A percentile compares a stretch with the other conserved stretches of the same genome.
phyloP scores from a whole-genome alignment of 2,888 invertebrate species.

The Trichogramma evanescens region DNA sequence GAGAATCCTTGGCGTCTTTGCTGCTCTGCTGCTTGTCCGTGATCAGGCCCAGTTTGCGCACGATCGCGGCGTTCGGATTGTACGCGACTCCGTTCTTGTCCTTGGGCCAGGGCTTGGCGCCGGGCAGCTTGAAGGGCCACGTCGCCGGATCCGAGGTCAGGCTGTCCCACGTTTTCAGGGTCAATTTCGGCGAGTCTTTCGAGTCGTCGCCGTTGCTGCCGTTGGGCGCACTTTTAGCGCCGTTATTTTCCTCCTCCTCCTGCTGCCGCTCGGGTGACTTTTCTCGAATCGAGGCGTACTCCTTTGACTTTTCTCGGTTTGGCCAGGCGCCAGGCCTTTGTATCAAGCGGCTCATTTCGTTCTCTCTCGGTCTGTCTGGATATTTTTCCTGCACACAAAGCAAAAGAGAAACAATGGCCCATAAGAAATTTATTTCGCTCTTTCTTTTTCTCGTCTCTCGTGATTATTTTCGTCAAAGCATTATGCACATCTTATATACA shows the following conservation, averaged over 20 bases:
- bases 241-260: background rate
- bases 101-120: conserved; percentile 41
- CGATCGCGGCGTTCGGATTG: conserved; percentile 40
- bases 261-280: conserved; percentile 10
- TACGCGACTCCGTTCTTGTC: conserved; percentile 40
- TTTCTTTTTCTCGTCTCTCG: too few relatives aligned
- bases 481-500: too few relatives aligned
- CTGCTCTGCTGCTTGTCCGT: conserved; percentile 21
- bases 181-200: conserved; percentile 29
- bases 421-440: too few relatives aligned
- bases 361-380: conserved; percentile 18
- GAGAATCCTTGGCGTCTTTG: conserved; percentile 3
- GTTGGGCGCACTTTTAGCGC: conserved; percentile 11
- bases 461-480: too few relatives aligned
- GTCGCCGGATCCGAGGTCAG: conserved; percentile 41
- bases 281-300: conserved; percentile 11
- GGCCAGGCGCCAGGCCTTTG: conserved; percentile 18
- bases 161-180: conserved; percentile 38
- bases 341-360: conserved; percentile 10
- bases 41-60: conserved; percentile 38
- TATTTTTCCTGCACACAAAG: conserved; percentile 4
- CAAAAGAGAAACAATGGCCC: too few relatives aligned
- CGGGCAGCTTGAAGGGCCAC: conserved; percentile 40
- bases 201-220: conserved; percentile 15
- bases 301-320: conserved; percentile 14